These are phyloP conservation scores for Magallana ariakensis DNA, from an alignment of 1,140 invertebrate species.

Conservation along the genomic window DNA sequence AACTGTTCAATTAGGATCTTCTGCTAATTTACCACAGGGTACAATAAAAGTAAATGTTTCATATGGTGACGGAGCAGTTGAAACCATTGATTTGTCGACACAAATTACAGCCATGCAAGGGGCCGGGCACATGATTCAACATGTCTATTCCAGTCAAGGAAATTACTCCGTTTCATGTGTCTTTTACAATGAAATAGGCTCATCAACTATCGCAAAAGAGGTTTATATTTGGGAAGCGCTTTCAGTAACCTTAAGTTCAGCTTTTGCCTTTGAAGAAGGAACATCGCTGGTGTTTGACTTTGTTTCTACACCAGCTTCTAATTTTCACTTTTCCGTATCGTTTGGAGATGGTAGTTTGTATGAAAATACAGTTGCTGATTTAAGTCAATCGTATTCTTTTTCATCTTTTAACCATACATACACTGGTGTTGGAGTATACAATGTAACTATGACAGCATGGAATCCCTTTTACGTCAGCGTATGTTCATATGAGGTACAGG, in stretches of 20 bases:
- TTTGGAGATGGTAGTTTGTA: constrained; percentile 40
- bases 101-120: constrained; percentile 16
- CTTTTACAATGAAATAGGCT: constrained; percentile 44
- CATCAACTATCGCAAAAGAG: neutral
- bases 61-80: constrained; percentile 21
- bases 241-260: constrained; percentile 5
- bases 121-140: constrained; percentile 3
- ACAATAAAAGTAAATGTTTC: constrained; percentile 8
- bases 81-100: constrained; percentile 1
- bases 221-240: constrained; percentile 44
- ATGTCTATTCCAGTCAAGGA: constrained; percentile 24
- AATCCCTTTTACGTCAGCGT: constrained; percentile 51
- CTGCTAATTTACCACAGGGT: constrained; percentile 28
- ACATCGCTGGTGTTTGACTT: constrained; percentile 34
- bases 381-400: constrained; percentile 10
- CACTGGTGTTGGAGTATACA: constrained; percentile 20
- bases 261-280: neutral
- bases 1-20: neutral
- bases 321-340: constrained; percentile 42
- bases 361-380: neutral
- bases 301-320: constrained; percentile 7
- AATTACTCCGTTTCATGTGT: neutral
- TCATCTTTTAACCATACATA: constrained; percentile 32
- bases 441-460: constrained; percentile 50
- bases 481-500: constrained; percentile 20